These are phyloP conservation scores for Athalia rosae DNA, from an alignment of 2,888 invertebrate genomes.

Conservation along the genomic window DNA sequence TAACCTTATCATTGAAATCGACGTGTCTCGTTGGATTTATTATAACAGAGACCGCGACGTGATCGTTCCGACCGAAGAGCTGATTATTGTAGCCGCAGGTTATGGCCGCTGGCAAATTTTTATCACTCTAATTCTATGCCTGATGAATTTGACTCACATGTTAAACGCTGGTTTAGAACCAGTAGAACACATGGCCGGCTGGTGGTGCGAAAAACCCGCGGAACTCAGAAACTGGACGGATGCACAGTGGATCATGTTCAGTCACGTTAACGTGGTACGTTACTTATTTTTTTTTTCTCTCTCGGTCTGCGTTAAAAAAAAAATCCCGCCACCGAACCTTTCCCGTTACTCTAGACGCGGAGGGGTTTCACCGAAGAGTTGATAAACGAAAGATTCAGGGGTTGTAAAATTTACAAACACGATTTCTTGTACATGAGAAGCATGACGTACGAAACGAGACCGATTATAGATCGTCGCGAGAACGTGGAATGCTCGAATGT, in stretches of 20 bases:
- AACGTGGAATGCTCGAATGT: conserved; percentile 52
- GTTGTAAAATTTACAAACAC: conserved; percentile 52
- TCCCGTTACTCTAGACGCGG: conserved; percentile 37
- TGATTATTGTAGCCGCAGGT: conserved; percentile 52
- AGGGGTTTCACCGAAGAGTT: conserved; percentile 51
- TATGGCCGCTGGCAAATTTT: conserved; percentile 55
- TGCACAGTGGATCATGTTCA: conserved; percentile 55
- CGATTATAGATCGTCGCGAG: conserved; percentile 45
- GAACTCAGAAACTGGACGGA: conserved; percentile 53
- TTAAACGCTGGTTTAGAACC: conserved; percentile 54
- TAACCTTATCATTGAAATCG: not conserved
- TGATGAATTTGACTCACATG: conserved; percentile 50
- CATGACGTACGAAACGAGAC: conserved; percentile 47
- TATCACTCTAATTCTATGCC: conserved; percentile 50
- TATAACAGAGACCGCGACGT: conserved; percentile 49
- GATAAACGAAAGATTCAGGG: conserved; percentile 54
- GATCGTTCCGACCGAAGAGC: conserved; percentile 49
- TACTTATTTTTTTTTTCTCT: not conserved
- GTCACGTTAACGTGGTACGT: conserved; percentile 51
- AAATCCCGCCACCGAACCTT: not conserved
- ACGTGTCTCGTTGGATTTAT: conserved; percentile 5
- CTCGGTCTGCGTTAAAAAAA: not conserved
- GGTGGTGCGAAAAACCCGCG: conserved; percentile 56
- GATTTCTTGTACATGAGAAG: conserved; percentile 48
- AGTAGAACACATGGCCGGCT: conserved; percentile 50